Conservation (phyloP, 2,113 vertebrate species). For the Podarcis muralis region DNA sequence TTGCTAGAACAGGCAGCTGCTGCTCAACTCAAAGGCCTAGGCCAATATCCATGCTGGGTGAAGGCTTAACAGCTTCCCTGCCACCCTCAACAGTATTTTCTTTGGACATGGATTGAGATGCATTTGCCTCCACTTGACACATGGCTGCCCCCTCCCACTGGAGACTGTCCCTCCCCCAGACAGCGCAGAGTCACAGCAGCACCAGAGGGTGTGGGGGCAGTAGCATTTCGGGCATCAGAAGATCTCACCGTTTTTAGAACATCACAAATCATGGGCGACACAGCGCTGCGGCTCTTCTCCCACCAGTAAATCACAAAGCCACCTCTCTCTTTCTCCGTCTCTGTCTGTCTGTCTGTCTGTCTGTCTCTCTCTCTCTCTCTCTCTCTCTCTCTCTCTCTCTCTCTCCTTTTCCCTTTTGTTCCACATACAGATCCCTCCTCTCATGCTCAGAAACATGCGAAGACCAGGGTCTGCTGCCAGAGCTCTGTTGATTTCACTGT, state of each 20-base stretch:
- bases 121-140: neutral
- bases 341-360: too few relatives aligned
- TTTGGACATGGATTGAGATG: neutral
- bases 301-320: conserved; percentile 69
- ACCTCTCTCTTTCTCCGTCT: conserved; percentile 42
- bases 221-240: conserved; percentile 66
- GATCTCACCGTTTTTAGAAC: conserved; percentile 69
- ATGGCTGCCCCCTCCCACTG: conserved; percentile 16
- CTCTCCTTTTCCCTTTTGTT: conserved; percentile 29
- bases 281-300: conserved; percentile 68
- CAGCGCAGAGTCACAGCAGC: conserved; percentile 63
- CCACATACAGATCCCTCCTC: conserved; percentile 50
- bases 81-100: rapidly evolving
- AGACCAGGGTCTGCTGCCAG: conserved; percentile 35
- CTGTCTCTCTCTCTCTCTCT: conserved; percentile 29
- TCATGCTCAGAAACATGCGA: conserved; percentile 42
- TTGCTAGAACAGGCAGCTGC: neutral
- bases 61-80: neutral
- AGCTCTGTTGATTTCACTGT: neutral
- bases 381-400: too few relatives aligned
- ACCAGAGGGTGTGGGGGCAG: conserved; percentile 75
- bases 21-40: neutral
- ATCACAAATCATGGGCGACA: conserved; percentile 70
- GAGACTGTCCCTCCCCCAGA: conserved; percentile 58
- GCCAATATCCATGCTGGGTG: neutral